phyloP scores from a whole-genome alignment of 2,888 invertebrate genomes.

The Chaitophorus viminalis region DNA sequence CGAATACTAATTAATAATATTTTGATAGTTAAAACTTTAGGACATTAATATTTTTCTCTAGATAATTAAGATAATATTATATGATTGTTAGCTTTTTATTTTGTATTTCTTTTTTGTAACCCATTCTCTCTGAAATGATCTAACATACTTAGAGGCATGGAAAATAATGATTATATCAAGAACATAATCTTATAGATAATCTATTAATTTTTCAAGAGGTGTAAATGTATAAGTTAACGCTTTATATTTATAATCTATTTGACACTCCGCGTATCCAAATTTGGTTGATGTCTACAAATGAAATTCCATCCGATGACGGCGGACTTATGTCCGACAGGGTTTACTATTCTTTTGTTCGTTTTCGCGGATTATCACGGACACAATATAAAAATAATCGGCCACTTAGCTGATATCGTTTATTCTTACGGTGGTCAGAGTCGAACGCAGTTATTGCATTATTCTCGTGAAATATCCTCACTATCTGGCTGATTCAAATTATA shows the following conservation, averaged over 20 bases:
- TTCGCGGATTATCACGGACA: background rate
- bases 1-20: background rate
- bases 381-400: background rate
- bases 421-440: no score
- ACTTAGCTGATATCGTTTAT: background rate
- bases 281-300: background rate
- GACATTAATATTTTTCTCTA: no score
- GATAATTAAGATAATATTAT: background rate
- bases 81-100: background rate
- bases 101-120: no score
- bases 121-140: background rate
- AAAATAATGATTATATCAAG: no score
- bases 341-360: background rate
- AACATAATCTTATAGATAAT: background rate
- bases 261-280: background rate
- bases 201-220: background rate
- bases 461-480: no score
- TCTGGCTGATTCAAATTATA: no score
- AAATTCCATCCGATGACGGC: background rate
- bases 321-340: background rate
- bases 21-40: background rate
- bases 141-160: background rate
- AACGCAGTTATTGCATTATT: no score
- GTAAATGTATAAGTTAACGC: background rate
- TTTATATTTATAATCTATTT: background rate